Conservation (phyloP, 2,888 invertebrate genomes). For the Cabera pusaria region DNA sequence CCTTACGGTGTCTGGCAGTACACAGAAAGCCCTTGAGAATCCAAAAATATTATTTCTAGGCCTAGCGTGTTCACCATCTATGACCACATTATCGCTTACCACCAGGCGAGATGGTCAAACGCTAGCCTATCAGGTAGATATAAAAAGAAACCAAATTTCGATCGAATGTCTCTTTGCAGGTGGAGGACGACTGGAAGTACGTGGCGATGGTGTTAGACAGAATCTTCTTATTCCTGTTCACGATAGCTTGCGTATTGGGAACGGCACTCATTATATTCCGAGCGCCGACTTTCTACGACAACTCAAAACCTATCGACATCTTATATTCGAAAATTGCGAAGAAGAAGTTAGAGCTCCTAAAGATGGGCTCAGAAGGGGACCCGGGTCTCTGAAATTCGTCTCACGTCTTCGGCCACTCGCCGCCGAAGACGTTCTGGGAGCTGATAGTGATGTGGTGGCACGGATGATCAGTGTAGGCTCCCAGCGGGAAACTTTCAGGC, state of each 20-base stretch:
- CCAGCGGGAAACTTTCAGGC: slow-evolving; percentile 70
- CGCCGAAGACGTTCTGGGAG: slow-evolving; percentile 86
- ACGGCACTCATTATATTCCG: slow-evolving; percentile 94
- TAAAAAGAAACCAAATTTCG: too few relatives aligned
- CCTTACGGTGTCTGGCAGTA: too few relatives aligned
- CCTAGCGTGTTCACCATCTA: too few relatives aligned
- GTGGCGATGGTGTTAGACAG: slow-evolving; percentile 98
- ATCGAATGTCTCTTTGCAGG: slow-evolving; percentile 76
- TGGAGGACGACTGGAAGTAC: slow-evolving; percentile 99
- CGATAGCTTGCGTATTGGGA: slow-evolving; percentile 95
- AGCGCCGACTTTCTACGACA: slow-evolving; percentile 96
- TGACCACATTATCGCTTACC: too few relatives aligned
- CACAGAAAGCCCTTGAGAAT: too few relatives aligned
- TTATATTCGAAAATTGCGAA: slow-evolving; percentile 95
- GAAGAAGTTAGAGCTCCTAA: slow-evolving; percentile 93
- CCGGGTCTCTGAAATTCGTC: slow-evolving; percentile 87
- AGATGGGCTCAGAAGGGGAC: slow-evolving; percentile 91
- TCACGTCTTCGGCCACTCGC: slow-evolving; percentile 87
- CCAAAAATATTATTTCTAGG: too few relatives aligned
- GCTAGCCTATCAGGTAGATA: too few relatives aligned
- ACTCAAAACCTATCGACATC: slow-evolving; percentile 94
- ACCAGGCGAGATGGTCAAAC: too few relatives aligned
- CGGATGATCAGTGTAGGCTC: slow-evolving; percentile 76
- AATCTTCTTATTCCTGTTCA: slow-evolving; percentile 97
- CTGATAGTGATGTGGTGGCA: slow-evolving; percentile 83